Conservation (phyloP, 2,113 vertebrate species). For the Chauna torquata region DNA sequence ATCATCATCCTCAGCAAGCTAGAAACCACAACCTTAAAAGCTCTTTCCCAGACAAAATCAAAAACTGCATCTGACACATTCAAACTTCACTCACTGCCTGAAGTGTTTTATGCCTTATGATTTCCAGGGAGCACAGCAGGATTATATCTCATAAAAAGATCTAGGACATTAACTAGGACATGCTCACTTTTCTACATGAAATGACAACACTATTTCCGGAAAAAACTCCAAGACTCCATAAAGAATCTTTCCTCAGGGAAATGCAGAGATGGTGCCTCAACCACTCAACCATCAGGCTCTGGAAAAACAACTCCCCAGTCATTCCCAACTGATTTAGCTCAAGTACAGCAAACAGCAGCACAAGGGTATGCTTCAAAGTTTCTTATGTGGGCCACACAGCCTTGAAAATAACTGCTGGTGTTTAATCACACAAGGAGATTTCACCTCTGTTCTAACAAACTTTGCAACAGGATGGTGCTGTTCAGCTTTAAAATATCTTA, state of each 20-base stretch:
- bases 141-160: not conserved
- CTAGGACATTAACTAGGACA: slow-evolving; percentile 57
- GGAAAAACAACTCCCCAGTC: not conserved
- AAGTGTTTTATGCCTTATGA: not conserved
- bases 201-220: slow-evolving; percentile 20
- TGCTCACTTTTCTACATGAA: not conserved
- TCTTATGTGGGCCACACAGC: not conserved
- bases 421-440: not conserved
- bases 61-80: not conserved
- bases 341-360: not conserved
- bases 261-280: not conserved
- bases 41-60: not conserved
- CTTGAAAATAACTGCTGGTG: not conserved
- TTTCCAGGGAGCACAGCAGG: not conserved
- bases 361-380: not conserved
- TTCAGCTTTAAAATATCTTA: not conserved
- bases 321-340: accelerated
- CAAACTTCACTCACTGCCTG: not conserved
- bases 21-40: not conserved
- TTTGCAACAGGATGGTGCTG: not conserved
- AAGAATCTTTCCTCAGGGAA: slow-evolving; percentile 9
- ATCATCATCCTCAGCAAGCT: not conserved
- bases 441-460: not conserved
- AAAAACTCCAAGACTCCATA: not conserved
- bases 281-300: not conserved